Conservation (phyloP, 92 coral and sea anemone genomes). For the Palythoa heliodiscus region DNA sequence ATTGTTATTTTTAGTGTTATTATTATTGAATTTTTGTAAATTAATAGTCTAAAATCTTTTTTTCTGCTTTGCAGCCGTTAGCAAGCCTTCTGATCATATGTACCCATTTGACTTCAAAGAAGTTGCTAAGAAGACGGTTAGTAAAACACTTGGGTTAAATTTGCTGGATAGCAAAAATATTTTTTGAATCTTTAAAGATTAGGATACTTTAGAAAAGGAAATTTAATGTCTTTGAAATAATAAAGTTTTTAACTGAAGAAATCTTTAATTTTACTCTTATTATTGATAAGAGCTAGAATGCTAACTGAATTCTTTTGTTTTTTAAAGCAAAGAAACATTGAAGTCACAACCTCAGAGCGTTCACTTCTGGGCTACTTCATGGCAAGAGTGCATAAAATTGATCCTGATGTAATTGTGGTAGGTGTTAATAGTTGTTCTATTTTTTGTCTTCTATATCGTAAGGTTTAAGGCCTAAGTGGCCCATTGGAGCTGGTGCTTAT, state of each 20-base stretch:
- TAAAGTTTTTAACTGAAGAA: background rate
- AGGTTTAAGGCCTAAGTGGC: too few relatives aligned
- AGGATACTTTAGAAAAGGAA: background rate
- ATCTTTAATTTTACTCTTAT: background rate
- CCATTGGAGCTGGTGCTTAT: too few relatives aligned
- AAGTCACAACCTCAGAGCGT: slow-evolving; percentile 87
- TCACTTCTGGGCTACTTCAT: slow-evolving; percentile 86
- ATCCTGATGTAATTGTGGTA: slow-evolving; percentile 97
- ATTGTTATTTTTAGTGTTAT: background rate
- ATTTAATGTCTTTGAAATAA: too few relatives aligned
- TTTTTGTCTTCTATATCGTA: too few relatives aligned
- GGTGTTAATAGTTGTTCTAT: slow-evolving; percentile 21
- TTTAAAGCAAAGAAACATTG: slow-evolving; percentile 83
- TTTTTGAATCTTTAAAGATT: background rate
- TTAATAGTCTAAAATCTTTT: background rate
- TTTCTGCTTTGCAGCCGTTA: slow-evolving; percentile 69
- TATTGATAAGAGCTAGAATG: too few relatives aligned
- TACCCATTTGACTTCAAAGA: slow-evolving; percentile 95
- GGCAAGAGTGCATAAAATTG: slow-evolving; percentile 95
- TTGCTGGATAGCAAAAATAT: background rate
- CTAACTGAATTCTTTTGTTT: background rate
- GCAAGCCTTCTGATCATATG: slow-evolving; percentile 90
- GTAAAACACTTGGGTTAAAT: background rate
- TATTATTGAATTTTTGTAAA: background rate
- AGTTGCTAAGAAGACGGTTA: slow-evolving; percentile 79